Base-by-base conservation (phyloP, 2,888 invertebrate species). In the Lepidocyrtoides sp. region DNA sequence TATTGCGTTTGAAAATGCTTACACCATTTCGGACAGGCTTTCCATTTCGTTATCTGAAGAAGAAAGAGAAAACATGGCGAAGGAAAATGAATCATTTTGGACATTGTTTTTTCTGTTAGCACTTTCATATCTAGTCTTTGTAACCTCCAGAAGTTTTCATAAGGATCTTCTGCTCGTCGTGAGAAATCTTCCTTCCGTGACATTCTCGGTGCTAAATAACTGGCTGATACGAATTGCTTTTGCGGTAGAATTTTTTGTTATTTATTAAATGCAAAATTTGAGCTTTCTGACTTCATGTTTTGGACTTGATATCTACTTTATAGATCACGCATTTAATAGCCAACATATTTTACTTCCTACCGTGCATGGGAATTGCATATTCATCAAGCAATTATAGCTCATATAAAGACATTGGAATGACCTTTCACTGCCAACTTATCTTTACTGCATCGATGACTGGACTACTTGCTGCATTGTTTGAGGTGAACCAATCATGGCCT, bases 401-500 rank as follows among this genome's bases (percentile, higher is more conserved):
- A 1, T 0, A n/a, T n/a, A n/a, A n/a, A n/a, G n/a, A n/a, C n/a
- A n/a, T n/a, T n/a, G 91, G 82, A 23, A 48, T 48, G 2, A 60
- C 75, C 7, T 66, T 66, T 1, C 87, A 63, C 26, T 91, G 87
- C 26, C 91, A 91, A 26, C 48, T 87, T 12, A 54, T 41, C n/a
- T 91, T 91, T 29, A 72, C 63, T 2, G 91, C 91, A 14, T 82
- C 48, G 0, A 75, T 91, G 36, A 54, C 32, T 12, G 91, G 91
- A 48, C 82, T 91, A 87, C 48, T 91, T n/a, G 82, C 63, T 23
- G 82, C 91, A 1, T 29, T 91, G 23, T 86, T 87, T 82, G 91
- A 91, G 23, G 17, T 91, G 32, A 87, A 91, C 48, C 57, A 41
- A 41, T 87, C 91, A 0, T 91, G 91, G 91, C 91, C 91, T 23